phyloP scores from a whole-genome alignment of 2,888 invertebrate genomes.

The Asteroscopus sphinx region DNA sequence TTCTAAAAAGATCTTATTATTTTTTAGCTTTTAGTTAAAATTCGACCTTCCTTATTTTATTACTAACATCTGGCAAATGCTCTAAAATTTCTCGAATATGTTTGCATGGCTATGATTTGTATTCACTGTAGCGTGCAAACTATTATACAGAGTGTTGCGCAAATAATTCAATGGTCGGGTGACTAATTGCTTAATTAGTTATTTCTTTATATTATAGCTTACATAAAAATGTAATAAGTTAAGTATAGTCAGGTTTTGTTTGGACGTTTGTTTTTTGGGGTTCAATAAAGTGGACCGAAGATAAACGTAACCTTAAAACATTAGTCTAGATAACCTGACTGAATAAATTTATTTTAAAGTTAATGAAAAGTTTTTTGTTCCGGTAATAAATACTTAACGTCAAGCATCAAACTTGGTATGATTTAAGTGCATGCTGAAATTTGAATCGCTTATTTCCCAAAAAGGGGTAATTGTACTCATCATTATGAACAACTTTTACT shows the following conservation, averaged over 20 bases:
- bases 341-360: no score
- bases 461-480: no score
- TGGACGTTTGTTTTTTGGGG: neutral
- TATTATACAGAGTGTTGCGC: conserved; percentile 40
- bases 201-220: conserved; percentile 32
- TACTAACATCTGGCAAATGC: neutral
- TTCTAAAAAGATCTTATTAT: no score
- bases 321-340: no score
- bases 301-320: no score
- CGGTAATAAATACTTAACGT: no score
- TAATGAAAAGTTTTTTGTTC: neutral
- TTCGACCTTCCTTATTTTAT: neutral
- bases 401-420: no score
- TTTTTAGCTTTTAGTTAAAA: neutral
- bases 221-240: conserved; percentile 14
- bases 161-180: conserved; percentile 43
- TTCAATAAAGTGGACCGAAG: neutral
- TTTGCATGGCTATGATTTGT: conserved; percentile 8
- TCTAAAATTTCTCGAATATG: conserved; percentile 18
- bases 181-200: conserved; percentile 54
- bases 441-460: no score
- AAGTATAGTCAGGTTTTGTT: conserved; percentile 3
- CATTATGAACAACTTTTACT: no score
- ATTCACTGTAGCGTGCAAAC: conserved; percentile 40
- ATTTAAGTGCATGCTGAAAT: no score